A percentile compares a stretch with the other conserved stretches of the same genome.
Evolutionary conservation across 1,140 invertebrate genomes (phyloP).

Genomic region (Latrodectus geometricus): DNA sequence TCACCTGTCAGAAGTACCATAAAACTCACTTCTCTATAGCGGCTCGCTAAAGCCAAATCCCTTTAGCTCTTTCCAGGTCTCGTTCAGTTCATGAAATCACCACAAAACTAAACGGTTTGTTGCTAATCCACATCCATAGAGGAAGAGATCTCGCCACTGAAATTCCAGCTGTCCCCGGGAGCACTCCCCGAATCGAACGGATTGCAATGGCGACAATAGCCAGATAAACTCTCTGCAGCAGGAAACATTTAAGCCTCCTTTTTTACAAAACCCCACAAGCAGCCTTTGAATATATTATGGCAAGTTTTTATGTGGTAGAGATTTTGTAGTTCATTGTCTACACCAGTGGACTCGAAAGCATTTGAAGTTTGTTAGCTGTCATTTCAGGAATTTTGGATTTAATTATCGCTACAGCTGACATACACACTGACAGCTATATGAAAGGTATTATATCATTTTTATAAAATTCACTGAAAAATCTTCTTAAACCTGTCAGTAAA

Average conservation of each 20-base stretch:
- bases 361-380: not conserved
- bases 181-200: slow-evolving; percentile 6
- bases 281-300: slow-evolving; percentile 53
- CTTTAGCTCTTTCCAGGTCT: not conserved
- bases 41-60: slow-evolving; percentile 4
- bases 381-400: too few relatives aligned
- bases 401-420: too few relatives aligned
- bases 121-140: slow-evolving; percentile 5
- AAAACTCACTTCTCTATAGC: too few relatives aligned
- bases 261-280: not conserved
- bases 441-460: too few relatives aligned
- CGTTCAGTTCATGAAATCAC: not conserved
- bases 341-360: not conserved
- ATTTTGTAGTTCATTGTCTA: slow-evolving; percentile 11
- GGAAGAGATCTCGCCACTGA: not conserved
- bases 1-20: too few relatives aligned
- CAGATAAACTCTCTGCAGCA: slow-evolving; percentile 27
- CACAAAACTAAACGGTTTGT: slow-evolving; percentile 25
- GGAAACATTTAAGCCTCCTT: slow-evolving; percentile 48
- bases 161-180: slow-evolving; percentile 43
- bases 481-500: too few relatives aligned
- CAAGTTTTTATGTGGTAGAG: slow-evolving; percentile 4
- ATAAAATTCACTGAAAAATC: too few relatives aligned
- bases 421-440: too few relatives aligned
- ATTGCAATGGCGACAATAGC: slow-evolving; percentile 11